Base-by-base conservation (phyloP, 2,797 vertebrate species). In the Helicolenus hilgendorfi region DNA sequence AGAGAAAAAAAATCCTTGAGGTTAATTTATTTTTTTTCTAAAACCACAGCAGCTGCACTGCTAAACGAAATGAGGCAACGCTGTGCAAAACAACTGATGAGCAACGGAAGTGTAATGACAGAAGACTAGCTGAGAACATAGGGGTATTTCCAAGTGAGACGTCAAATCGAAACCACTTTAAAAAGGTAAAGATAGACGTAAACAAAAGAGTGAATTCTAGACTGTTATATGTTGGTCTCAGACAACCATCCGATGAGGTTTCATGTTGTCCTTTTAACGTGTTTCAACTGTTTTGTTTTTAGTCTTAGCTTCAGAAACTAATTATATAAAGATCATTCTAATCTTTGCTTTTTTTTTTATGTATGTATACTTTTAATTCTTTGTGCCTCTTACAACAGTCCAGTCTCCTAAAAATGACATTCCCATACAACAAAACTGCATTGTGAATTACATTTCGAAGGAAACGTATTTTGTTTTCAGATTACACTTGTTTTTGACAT, bases 321-420 rank as follows among this genome's bases (percentile, higher is more conserved):
- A 0, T 7, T n/a, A 53, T 53, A 53, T n/a, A 0, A 53, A 53
- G 1, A 53, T n/a, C 0, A 53, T 53, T 53, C 20, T n/a, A 53
- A 20, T n/a, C 0, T 45, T 45, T 45, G 15, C 41, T 45, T 45
- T 5, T 7, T 45, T 18, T 41, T 35, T 38, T 41, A 41, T 41
- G 4, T 45, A 45, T 45, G 14, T 45, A 7, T 45, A 53, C 49
- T 53, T 53, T 53, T 0, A 0, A 20, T 53, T 53, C 2, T 53
- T 53, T 53, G 9, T 36, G 10, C 11, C 35, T 36, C 31, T 53
- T n/a, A n/a, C 0, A 53, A n/a, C 20, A 45, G 15, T 45, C 14
- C 41, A 1, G 41, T 45, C 41, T 45, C 41, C 41, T 45, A 45
- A 45, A 0, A 45, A 45, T 45, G 0, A 45, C 0, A 45, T 45